phyloP scores from a whole-genome alignment of 2,113 vertebrate species.

The Camelus bactrianus region DNA sequence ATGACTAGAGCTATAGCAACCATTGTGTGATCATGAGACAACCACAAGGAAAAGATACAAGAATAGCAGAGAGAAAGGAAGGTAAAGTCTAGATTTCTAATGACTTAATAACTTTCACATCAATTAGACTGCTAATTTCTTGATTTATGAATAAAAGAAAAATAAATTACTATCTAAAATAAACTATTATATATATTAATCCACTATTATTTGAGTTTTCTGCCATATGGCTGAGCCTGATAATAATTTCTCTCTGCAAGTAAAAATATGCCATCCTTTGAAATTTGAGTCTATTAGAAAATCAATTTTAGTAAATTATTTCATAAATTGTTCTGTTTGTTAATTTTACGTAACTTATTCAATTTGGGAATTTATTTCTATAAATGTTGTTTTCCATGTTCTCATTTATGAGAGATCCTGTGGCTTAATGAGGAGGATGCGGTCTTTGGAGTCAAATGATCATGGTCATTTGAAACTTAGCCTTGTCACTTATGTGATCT shows the following conservation, averaged over 20 bases:
- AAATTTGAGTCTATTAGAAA: conserved; percentile 10
- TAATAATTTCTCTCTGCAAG: background rate
- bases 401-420: background rate
- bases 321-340: background rate
- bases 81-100: background rate
- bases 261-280: background rate
- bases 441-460: background rate
- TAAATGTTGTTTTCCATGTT: background rate
- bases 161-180: background rate
- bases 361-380: background rate
- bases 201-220: background rate
- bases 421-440: background rate
- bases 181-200: background rate
- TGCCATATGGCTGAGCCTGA: background rate
- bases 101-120: background rate
- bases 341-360: conserved; percentile 9
- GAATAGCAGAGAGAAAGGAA: background rate
- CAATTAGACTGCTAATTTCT: background rate
- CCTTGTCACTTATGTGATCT: background rate
- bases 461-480: background rate
- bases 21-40: background rate
- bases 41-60: background rate
- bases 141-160: background rate
- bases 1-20: background rate
- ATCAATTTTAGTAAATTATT: background rate